Percentiles rank a stretch among this genome's conserved stretches.
These are phyloP conservation scores for Orthonychiurus folsomi DNA, from an alignment of 2,888 invertebrate genomes.

Conservation along the genomic window DNA sequence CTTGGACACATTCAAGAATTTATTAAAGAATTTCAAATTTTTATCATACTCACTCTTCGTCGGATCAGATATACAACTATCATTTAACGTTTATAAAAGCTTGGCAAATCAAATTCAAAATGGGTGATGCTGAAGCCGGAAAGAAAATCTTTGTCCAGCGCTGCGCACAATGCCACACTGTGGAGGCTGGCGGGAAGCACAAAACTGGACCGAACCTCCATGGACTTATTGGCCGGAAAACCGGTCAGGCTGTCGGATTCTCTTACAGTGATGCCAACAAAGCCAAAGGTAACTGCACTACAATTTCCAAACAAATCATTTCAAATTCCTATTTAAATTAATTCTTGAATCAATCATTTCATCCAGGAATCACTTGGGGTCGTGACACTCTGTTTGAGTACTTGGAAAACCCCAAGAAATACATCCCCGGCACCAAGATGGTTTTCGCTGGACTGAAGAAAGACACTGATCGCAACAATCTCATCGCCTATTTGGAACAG, in stretches of 20 bases:
- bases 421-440: constrained; percentile 99
- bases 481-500: constrained; percentile 84
- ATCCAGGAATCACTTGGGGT: constrained; percentile 88
- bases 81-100: too few relatives aligned
- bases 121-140: constrained; percentile 94
- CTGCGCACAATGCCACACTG: constrained; percentile 96
- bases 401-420: constrained; percentile 97
- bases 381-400: constrained; percentile 91
- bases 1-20: too few relatives aligned
- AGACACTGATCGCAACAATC: constrained; percentile 80
- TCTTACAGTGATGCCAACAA: constrained; percentile 92
- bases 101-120: too few relatives aligned
- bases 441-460: constrained; percentile 97
- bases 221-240: constrained; percentile 87
- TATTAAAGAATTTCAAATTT: too few relatives aligned
- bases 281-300: constrained; percentile 87
- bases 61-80: too few relatives aligned
- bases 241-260: constrained; percentile 87
- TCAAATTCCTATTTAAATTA: too few relatives aligned
- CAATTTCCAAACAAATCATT: too few relatives aligned
- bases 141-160: constrained; percentile 92
- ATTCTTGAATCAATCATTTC: too few relatives aligned
- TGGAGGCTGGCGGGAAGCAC: constrained; percentile 90
- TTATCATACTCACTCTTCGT: too few relatives aligned
- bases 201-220: constrained; percentile 94